Conservation (phyloP, 2,888 invertebrate genomes). For the Thysanoteuthis rhombus region DNA sequence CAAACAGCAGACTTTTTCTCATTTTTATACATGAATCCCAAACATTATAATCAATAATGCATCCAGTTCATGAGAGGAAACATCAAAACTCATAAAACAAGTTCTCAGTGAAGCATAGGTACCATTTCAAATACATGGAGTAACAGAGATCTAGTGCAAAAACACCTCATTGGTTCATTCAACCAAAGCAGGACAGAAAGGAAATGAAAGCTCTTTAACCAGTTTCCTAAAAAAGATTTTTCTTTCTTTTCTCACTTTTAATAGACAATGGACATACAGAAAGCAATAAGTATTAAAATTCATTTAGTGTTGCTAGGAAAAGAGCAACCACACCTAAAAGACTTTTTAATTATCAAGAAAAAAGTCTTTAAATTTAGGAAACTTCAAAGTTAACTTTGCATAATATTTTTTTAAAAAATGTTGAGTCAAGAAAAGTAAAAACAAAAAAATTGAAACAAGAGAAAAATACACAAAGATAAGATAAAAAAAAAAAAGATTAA, state of each 20-base stretch:
- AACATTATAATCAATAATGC: slow-evolving; percentile 23
- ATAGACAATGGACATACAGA: slow-evolving; percentile 12
- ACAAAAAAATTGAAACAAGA: not conserved
- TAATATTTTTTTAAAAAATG: not conserved
- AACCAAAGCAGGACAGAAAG: not conserved
- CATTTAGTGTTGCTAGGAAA: not conserved
- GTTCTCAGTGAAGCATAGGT: slow-evolving; percentile 19
- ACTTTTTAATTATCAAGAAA: not conserved
- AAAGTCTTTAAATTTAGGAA: not conserved
- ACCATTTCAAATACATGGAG: not conserved
- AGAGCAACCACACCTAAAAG: slow-evolving; percentile 12
- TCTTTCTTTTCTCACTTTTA: not conserved
- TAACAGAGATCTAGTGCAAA: not conserved
- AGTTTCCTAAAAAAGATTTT: not conserved
- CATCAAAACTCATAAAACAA: slow-evolving; percentile 20
- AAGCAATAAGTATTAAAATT: slow-evolving; percentile 12
- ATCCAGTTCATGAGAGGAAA: not conserved
- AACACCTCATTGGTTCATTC: not conserved
- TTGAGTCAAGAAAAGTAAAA: not conserved
- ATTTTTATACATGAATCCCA: slow-evolving; percentile 20
- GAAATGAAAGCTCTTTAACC: not conserved
- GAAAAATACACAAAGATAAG: no score
- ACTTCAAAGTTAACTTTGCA: slow-evolving; percentile 12
- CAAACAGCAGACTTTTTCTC: not conserved
- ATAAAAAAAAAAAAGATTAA: not conserved